phyloP scores from a whole-genome alignment of 2,888 invertebrate genomes.

The Mesorhabditis belari region DNA sequence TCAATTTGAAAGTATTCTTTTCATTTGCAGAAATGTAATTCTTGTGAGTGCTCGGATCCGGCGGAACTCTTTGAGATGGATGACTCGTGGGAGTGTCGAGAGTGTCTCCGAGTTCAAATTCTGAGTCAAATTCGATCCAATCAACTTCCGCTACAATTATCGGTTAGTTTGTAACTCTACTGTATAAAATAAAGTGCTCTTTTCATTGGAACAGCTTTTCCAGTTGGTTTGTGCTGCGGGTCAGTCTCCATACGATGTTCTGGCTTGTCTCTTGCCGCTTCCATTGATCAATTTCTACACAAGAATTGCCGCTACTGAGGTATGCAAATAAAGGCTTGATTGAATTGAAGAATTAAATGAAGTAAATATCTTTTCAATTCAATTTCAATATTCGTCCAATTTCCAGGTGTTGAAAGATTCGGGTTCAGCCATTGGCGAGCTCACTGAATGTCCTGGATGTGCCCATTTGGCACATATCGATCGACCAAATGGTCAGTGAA shows the following conservation, averaged over 20 bases:
- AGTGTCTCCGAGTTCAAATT: conserved; percentile 18
- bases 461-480: conserved; percentile 18
- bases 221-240: conserved; percentile 15
- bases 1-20: not conserved
- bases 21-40: conserved; percentile 10
- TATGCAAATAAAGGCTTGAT: not conserved
- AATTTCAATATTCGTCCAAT: no score
- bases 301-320: conserved; percentile 5
- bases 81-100: conserved; percentile 33
- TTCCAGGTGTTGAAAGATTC: conserved; percentile 9
- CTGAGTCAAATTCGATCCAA: conserved; percentile 17
- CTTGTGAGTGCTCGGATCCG: conserved; percentile 13
- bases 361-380: no score
- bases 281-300: conserved; percentile 27
- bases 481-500: conserved; percentile 3
- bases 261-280: conserved; percentile 25
- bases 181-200: not conserved
- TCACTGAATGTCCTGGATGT: conserved; percentile 25
- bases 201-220: not conserved
- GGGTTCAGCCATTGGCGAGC: conserved; percentile 12
- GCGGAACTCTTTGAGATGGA: conserved; percentile 32
- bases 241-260: conserved; percentile 19
- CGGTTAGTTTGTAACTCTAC: conserved; percentile 1
- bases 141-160: conserved; percentile 19
- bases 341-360: no score